phyloP scores from a whole-genome alignment of 2,113 vertebrate genomes.

The Calyptomena viridis region DNA sequence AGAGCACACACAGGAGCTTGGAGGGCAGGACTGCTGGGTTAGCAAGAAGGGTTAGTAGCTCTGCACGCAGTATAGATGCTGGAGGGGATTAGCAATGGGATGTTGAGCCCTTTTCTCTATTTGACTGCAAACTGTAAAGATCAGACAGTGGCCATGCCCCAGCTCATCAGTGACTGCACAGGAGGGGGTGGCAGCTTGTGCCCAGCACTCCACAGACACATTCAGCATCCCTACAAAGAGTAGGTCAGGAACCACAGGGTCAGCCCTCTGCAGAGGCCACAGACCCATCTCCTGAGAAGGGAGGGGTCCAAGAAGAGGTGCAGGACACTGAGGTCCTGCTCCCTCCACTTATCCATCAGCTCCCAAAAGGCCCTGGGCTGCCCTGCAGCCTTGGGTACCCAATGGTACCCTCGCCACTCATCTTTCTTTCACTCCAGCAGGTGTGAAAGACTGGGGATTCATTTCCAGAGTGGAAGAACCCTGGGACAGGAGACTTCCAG shows the following conservation, averaged over 20 bases:
- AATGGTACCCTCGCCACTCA: background rate
- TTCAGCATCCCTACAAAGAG: background rate
- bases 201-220: background rate
- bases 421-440: background rate
- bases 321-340: background rate
- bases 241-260: background rate
- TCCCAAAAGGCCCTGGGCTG: background rate
- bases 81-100: background rate
- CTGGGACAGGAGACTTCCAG: background rate
- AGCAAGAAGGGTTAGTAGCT: constrained; percentile 30
- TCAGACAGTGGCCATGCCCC: background rate
- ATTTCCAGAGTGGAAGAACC: background rate
- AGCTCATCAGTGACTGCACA: background rate
- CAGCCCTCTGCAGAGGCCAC: background rate
- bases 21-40: background rate
- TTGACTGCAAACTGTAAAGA: background rate
- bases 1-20: background rate
- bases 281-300: background rate
- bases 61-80: background rate
- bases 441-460: background rate
- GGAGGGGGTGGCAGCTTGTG: background rate
- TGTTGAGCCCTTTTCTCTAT: background rate
- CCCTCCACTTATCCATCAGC: background rate
- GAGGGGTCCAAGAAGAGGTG: background rate
- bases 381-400: fast-evolving